Percentiles rank a stretch among this genome's conserved stretches.
Evolutionary conservation across 2,797 vertebrate genomes (phyloP).

Genomic region (Semaprochilodus insignis): DNA sequence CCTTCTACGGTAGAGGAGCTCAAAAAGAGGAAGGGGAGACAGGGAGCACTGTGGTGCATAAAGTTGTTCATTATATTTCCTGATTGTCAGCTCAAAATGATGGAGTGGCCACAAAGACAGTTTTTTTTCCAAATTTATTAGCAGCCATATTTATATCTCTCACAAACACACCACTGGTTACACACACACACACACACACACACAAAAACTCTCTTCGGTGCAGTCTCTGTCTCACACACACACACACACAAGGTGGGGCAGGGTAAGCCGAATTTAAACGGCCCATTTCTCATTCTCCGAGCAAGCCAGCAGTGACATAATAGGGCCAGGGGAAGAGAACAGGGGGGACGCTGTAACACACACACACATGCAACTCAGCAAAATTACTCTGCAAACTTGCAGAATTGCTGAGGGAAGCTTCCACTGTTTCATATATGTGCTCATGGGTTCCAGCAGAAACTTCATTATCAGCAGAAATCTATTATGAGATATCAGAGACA

Average conservation of each 20-base stretch:
- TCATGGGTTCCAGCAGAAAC: conserved; percentile 36
- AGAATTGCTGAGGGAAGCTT: conserved; percentile 47
- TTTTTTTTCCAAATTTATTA: conserved; percentile 26
- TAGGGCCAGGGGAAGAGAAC: conserved; percentile 52
- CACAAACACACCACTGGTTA: too few relatives aligned
- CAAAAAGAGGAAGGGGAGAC: conserved; percentile 17
- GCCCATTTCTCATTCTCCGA: conserved; percentile 56
- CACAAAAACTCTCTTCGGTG: conserved; percentile 12
- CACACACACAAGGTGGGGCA: conserved; percentile 56
- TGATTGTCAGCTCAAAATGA: conserved; percentile 51
- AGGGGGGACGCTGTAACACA: conserved; percentile 8
- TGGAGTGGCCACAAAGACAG: conserved; percentile 20
- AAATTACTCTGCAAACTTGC: conserved; percentile 41
- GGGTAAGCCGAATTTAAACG: conserved; percentile 58
- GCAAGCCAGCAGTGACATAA: conserved; percentile 54
- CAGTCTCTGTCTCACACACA: background rate
- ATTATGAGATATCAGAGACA: conserved; percentile 32
- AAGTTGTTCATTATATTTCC: conserved; percentile 39
- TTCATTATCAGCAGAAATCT: conserved; percentile 42
- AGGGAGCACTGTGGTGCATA: conserved; percentile 28
- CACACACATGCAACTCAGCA: conserved; percentile 51
- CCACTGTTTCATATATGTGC: conserved; percentile 24
- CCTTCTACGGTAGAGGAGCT: conserved; percentile 1
- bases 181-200: background rate
- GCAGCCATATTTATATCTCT: conserved; percentile 32